Evolutionary conservation across 2,888 invertebrate species (phyloP), one percentile per base, ranked within the genome.

Genomic region (Nomada hirtipes): DNA sequence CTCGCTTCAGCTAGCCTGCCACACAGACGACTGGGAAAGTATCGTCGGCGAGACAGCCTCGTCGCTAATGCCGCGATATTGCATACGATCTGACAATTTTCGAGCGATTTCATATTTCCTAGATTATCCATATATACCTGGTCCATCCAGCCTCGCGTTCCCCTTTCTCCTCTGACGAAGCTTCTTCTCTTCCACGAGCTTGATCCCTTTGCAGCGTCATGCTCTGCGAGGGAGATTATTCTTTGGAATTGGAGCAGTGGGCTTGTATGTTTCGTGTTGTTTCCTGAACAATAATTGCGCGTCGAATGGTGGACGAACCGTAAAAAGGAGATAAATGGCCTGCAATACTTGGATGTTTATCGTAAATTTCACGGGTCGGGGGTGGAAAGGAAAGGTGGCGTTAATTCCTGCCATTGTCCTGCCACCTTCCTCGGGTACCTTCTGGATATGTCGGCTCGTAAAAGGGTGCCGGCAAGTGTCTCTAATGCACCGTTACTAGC

Each of bases 401-500:
- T 90, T 90, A 89, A 90, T 90, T 90, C 83, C 82, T 53, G 50
- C 85, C 83, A 84, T 86, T 86, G 86, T 84, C 85, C 82, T 71
- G 71, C 53, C 73, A 57, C 65, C 65, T 81, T 76, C 65, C 18
- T 26, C 69, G 52, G 10, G 2, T 81, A 82, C 80, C 82, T 80
- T 85, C 81, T 75, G 78, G 79, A 83, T 82, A 84, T 77, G 86
- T 86, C 88, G 80, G 84, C 88, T 92, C 92, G 90, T 92, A 92
- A 92, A 92, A 92, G 89, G 86, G 76, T 84, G 69, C 84, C 79
- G 82, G 86, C 84, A 88, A 90, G 87, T 90, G 89, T 90, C 89
- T 90, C 92, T 90, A 91, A 92, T 91, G 89, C 89, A 87, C 87
- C 85, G 90, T 92, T 91, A 91, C 87, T 89, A 86, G 88, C 86